Conservation (phyloP, 1,140 invertebrate species). For the Megalopta genalis region DNA sequence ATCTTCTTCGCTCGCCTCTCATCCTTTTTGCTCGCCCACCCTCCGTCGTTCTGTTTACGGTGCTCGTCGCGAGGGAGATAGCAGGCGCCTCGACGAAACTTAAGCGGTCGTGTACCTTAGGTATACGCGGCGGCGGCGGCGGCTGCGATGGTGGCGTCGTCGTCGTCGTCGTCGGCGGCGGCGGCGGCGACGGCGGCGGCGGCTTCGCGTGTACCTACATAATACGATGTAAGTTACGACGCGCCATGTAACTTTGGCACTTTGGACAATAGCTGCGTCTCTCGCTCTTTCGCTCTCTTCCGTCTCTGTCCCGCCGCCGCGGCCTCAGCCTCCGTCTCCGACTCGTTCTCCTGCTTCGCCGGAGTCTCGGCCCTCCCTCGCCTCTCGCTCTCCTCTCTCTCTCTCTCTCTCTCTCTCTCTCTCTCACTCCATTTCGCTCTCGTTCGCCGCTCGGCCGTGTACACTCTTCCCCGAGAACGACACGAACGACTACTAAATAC, state of each 20-base stretch:
- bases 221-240: conserved; percentile 68
- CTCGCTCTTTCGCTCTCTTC: conserved; percentile 49
- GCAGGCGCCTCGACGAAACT: conserved; percentile 65
- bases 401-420: background rate
- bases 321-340: background rate
- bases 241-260: conserved; percentile 70
- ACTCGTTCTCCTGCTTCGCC: conserved; percentile 4
- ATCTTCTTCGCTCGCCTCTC: conserved; percentile 38
- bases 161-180: background rate
- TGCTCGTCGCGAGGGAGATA: conserved; percentile 64
- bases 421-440: conserved; percentile 14
- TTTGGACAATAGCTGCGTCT: conserved; percentile 69
- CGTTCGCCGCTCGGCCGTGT: background rate
- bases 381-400: background rate
- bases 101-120: conserved; percentile 68
- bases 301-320: background rate
- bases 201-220: conserved; percentile 64
- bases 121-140: conserved; percentile 51
- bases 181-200: background rate
- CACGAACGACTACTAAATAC: conserved; percentile 60
- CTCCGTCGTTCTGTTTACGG: conserved; percentile 58
- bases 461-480: conserved; percentile 27
- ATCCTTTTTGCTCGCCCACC: conserved; percentile 40
- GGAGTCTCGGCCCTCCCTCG: background rate
- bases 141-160: background rate